Percentiles rank a stretch among this genome's conserved stretches.
These are phyloP conservation scores for Aporophyla nigra DNA, from an alignment of 2,888 invertebrate species.

Conservation along the genomic window DNA sequence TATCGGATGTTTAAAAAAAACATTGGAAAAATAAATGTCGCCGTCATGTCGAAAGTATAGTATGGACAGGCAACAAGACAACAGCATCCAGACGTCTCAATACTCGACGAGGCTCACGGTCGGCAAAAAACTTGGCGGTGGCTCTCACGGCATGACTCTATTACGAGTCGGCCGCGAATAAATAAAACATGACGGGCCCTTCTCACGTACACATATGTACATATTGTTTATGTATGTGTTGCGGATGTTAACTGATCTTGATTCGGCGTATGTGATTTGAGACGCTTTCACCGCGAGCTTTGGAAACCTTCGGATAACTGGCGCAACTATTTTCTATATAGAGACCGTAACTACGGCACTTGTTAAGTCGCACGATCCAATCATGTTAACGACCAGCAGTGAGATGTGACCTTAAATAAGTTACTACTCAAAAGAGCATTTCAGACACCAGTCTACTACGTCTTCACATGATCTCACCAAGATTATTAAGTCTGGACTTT, in stretches of 20 bases:
- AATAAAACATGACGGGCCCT: conserved; percentile 91
- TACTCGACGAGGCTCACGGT: conserved; percentile 82
- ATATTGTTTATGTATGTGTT: conserved; percentile 80
- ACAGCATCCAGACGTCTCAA: conserved; percentile 90
- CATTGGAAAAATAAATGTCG: conserved; percentile 84
- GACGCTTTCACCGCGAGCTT: conserved; percentile 80
- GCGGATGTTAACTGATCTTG: conserved; percentile 88
- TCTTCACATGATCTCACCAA: no score
- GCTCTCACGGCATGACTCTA: conserved; percentile 90
- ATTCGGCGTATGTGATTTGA: conserved; percentile 87
- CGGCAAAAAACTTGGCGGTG: conserved; percentile 89
- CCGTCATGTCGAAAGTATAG: conserved; percentile 86
- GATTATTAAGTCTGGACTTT: no score
- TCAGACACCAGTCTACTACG: no score
- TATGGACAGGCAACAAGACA: conserved; percentile 89
- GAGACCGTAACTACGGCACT: conserved; percentile 56
- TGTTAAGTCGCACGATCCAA: conserved; percentile 57
- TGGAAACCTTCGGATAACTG: conserved; percentile 68
- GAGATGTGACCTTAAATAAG: conserved; percentile 32
- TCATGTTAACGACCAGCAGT: conserved; percentile 43
- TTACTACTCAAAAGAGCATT: background rate
- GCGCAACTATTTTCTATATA: conserved; percentile 71
- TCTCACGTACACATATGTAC: conserved; percentile 86
- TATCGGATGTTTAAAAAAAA: conserved; percentile 73
- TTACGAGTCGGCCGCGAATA: conserved; percentile 89